A percentile compares a stretch with the other conserved stretches of the same genome.
phyloP scores from a whole-genome alignment of 2,113 vertebrate genomes.

The Alethe diademata region DNA sequence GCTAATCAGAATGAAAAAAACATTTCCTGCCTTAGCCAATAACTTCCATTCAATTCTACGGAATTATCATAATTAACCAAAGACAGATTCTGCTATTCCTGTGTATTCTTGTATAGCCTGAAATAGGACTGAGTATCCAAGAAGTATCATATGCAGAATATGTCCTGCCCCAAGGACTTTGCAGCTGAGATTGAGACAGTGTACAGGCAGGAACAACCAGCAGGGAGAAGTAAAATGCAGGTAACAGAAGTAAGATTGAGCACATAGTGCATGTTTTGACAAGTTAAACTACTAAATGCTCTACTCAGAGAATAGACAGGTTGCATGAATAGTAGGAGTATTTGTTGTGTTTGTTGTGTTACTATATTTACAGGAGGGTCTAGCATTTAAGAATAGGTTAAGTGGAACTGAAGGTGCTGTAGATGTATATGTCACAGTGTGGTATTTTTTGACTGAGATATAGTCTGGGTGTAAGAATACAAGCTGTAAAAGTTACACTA shows the following conservation, averaged over 20 bases:
- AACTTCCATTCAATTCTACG: not conserved
- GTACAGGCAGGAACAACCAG: not conserved
- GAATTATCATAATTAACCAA: not conserved
- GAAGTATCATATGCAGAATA: not conserved
- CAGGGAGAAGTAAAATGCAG: not conserved
- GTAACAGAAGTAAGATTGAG: not conserved
- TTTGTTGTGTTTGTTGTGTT: not conserved
- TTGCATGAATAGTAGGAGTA: not conserved
- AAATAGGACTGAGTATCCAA: not conserved
- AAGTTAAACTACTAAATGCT: not conserved
- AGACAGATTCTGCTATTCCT: not conserved
- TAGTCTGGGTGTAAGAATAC: not conserved
- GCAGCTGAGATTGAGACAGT: not conserved
- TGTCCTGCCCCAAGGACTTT: not conserved
- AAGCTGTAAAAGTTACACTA: not conserved
- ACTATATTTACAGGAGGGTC: not conserved
- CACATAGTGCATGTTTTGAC: not conserved
- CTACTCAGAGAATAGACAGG: not conserved
- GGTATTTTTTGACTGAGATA: not conserved
- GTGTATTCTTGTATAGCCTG: not conserved
- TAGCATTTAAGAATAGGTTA: not conserved
- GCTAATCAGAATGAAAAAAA: not conserved
- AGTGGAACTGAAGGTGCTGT: not conserved
- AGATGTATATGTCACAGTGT: not conserved
- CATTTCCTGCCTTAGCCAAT: not conserved